Base-by-base conservation (phyloP, 2,113 vertebrate species). In the Limnothrissa miodon region DNA sequence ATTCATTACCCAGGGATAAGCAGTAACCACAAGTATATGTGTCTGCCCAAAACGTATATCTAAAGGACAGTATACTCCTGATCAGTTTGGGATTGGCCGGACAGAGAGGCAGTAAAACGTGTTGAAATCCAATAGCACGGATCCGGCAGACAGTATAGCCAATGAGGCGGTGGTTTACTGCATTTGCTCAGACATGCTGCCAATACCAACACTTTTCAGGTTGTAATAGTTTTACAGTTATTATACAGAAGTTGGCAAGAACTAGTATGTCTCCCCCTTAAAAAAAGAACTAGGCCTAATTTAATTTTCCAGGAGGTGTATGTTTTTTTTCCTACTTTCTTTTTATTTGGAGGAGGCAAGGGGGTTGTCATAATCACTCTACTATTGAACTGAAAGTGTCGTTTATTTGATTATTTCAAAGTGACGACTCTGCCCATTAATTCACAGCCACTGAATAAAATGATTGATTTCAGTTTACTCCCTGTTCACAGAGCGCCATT, bases 171-270 rank as follows among this genome's bases (percentile, higher is more conserved):
- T 46, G 84, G 84, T 92, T 89, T 87, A 90, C 85, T 86, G 89
- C 89, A 85, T 80, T 82, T 78, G 85, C 87, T 85, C 66, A 87
- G 90, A 90, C 87, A 23, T 51, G 44, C 86, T 83, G 91, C 93
- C 93, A 94, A 92, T 51, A 91, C 78, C 86, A 93, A 93, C 93
- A 92, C 91, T 92, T 91, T 91, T 93, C 89, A 90, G 91, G 90
- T 90, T 92, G 92, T 94, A 92, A 92, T 90, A 92, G 89, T 92
- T 92, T 92, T 92, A 94, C 89, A 84, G 92, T 92, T 92, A 91
- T 93, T 93, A 91, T 91, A 91, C 91, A 91, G 91, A 87, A 87
- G 84, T 89, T 95, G 93, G 93, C 91, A 87, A 87, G 45, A 84
- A 15, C 59, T n/a, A 29, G 23, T 25, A 62, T 25, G 59, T 62